Base-by-base conservation (phyloP, 1,140 invertebrate species). In the Ips nitidus region DNA sequence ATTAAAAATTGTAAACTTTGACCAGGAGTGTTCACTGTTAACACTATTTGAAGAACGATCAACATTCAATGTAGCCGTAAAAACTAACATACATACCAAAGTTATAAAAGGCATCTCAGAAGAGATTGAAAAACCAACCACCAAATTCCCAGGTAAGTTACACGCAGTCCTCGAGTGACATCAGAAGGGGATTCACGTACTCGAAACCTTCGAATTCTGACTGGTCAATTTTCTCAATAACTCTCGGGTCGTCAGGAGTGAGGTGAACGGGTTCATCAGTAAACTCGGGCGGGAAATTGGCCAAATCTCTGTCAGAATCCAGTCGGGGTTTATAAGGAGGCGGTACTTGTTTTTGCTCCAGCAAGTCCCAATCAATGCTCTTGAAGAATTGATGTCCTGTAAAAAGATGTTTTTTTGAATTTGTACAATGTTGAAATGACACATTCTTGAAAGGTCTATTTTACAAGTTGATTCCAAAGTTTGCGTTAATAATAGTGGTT, bases 121-220 rank as follows among this genome's bases (percentile, higher is more conserved):
- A 22, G 22, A 22, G 22, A 22, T 22, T 22, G 22, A 22, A 22
- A 22, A 22, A 22, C 22, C 22, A 22, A 22, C 22, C 22, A 22
- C 22, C 22, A 22, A 22, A 22, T 22, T 22, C 22, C 22, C 22
- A 22, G 22, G 22, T 22, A 22, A 22, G 45, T 93, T 92, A 98
- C 85, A 98, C 96, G 85, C 93, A 95, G 83, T 98, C 97, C 85
- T 98, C 96, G 79, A 96, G 84, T 1, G 95, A 98, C 96, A 98
- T 99, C 60, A 99, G 86, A 75, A 99, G 84, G 59, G 98, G 98
- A 86, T 99, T 99, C 76, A 99, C 95, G 83, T 99, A 99, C 82
- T 99, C 98, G 84, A 99, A 99, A 38, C 98, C 98, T 81, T 99
- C 98, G 84, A 99, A 99, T 83, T 99, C 98, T 36, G 94, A 93